A percentile compares a stretch with the other conserved stretches of the same genome.
phyloP scores from a whole-genome alignment of 2,797 vertebrate genomes.

The Aratinga solstitialis region DNA sequence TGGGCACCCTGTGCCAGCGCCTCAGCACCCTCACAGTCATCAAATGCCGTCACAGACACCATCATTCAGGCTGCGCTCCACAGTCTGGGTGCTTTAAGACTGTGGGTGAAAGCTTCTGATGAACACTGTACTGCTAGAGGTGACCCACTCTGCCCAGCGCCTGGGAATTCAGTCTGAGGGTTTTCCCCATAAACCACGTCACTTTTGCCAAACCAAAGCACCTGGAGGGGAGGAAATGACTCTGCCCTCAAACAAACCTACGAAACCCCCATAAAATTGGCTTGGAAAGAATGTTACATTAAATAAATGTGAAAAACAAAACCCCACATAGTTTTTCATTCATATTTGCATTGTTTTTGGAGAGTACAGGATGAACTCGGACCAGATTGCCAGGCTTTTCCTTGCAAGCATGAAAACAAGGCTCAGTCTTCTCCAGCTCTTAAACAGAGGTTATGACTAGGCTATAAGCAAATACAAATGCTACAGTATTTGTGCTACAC shows the following conservation, averaged over 20 bases:
- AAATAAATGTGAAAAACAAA: background rate
- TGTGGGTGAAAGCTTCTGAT: accelerated
- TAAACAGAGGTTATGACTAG: background rate
- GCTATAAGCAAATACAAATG: background rate
- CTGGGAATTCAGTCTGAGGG: background rate
- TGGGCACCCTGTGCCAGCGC: background rate
- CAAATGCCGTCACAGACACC: background rate
- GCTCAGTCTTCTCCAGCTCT: background rate
- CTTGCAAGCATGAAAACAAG: background rate
- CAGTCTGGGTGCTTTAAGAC: background rate
- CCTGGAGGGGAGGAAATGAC: background rate
- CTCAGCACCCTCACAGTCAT: accelerated
- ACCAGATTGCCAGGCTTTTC: background rate
- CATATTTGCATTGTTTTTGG: background rate
- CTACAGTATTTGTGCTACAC: background rate
- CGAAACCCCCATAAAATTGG: background rate
- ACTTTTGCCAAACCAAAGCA: background rate
- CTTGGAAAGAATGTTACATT: background rate
- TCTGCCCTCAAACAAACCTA: background rate
- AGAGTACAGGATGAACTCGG: background rate
- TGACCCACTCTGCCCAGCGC: background rate
- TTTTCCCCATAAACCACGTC: background rate
- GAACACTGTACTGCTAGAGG: accelerated
- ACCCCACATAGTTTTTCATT: background rate
- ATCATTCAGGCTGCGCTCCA: background rate